Evolutionary conservation across 35 echinoderm and acorn worm genomes (phyloP).

Genomic region (Apostichopus californicus): DNA sequence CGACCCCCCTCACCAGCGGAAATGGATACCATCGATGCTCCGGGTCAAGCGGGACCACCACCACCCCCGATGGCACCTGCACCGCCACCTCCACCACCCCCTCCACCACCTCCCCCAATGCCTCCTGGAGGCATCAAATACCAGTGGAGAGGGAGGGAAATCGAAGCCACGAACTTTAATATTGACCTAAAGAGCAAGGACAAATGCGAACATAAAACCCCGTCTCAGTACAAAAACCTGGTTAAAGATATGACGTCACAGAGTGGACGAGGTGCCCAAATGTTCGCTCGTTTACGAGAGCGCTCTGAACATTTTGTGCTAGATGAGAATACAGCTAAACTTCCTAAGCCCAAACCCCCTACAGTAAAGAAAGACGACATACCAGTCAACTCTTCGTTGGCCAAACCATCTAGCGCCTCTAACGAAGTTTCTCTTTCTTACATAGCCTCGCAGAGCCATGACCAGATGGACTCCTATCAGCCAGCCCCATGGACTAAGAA

Average conservation of each 20-base stretch:
- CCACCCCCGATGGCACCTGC: conserved; percentile 41
- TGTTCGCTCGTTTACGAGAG: conserved; percentile 88
- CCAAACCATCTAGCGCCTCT: background rate
- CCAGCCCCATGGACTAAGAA: conserved; percentile 17
- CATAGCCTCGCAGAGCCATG: conserved; percentile 38
- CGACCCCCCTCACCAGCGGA: background rate
- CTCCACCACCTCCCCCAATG: conserved; percentile 68
- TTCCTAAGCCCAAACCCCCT: conserved; percentile 52
- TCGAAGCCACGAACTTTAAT: conserved; percentile 92
- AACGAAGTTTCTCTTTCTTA: conserved; percentile 52
- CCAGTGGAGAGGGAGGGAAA: conserved; percentile 48
- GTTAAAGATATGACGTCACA: conserved; percentile 73
- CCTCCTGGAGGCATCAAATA: conserved; percentile 45
- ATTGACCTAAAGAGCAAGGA: conserved; percentile 81
- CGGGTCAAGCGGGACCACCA: conserved; percentile 38
- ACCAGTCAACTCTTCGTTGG: conserved; percentile 27
- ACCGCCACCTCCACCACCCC: conserved; percentile 56
- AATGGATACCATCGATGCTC: conserved; percentile 20
- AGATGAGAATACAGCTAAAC: conserved; percentile 72
- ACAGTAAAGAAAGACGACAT: conserved; percentile 19
- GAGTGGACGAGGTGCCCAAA: conserved; percentile 69
- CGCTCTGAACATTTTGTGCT: conserved; percentile 93
- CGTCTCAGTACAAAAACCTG: conserved; percentile 64
- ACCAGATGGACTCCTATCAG: background rate
- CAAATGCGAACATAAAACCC: conserved; percentile 84